Evolutionary conservation across 1,140 invertebrate genomes (phyloP).

Genomic region (Pseudomyrmex concolor): DNA sequence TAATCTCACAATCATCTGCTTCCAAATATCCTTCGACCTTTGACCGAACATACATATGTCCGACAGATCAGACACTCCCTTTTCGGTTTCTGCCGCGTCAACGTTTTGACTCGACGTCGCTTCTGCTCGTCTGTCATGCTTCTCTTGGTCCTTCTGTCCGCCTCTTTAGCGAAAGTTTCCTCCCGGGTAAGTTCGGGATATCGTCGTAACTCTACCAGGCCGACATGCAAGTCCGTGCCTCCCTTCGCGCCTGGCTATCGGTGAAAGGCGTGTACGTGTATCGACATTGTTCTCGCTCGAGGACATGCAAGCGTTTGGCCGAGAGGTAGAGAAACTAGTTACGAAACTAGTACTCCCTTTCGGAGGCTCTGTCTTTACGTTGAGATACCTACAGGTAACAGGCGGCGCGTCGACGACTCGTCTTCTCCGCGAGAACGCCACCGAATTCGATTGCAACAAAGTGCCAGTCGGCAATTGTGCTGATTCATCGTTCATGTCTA

Average conservation of each 20-base stretch:
- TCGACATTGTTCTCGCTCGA: constrained; percentile 68
- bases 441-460: constrained; percentile 39
- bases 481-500: constrained; percentile 29
- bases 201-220: constrained; percentile 68
- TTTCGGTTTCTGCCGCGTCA: constrained; percentile 47
- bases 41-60: constrained; percentile 3
- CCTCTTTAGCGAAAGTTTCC: constrained; percentile 71
- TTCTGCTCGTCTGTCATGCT: constrained; percentile 14
- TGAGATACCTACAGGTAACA: constrained; percentile 42
- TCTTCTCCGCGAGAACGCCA: constrained; percentile 16
- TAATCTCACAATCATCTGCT: not conserved
- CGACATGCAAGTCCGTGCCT: constrained; percentile 57
- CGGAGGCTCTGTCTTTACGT: constrained; percentile 61
- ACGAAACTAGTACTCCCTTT: constrained; percentile 75
- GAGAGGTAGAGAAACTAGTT: constrained; percentile 77
- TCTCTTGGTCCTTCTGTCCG: constrained; percentile 52
- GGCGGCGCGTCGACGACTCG: constrained; percentile 11
- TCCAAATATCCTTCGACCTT: not conserved
- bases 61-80: no score
- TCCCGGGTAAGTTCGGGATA: constrained; percentile 70
- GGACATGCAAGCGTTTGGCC: constrained; percentile 60
- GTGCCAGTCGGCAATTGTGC: constrained; percentile 26
- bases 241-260: constrained; percentile 45
- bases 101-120: constrained; percentile 26
- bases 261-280: constrained; percentile 61